Percentiles rank a stretch among this genome's conserved stretches.
Evolutionary conservation across 2,888 invertebrate genomes (phyloP).

Genomic region (Andrena trimmerana): DNA sequence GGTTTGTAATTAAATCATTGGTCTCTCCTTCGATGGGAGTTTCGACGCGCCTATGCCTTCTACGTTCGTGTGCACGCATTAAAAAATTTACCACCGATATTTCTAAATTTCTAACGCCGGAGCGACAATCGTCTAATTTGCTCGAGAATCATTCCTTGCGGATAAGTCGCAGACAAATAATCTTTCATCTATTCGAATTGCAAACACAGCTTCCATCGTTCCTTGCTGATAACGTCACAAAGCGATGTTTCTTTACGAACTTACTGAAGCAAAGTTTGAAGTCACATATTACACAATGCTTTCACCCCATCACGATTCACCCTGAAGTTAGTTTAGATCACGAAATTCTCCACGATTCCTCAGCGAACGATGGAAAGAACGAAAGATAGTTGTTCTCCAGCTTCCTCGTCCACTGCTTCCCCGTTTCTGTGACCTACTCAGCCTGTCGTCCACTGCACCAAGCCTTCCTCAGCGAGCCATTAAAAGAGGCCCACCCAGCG

Average conservation of each 20-base stretch:
- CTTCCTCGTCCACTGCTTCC: background rate
- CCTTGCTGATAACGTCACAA: too few relatives aligned
- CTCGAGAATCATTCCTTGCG: background rate
- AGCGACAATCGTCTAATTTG: background rate
- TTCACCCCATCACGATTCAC: too few relatives aligned
- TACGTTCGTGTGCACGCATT: background rate
- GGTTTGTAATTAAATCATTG: conserved; percentile 27
- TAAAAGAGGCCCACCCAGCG: background rate
- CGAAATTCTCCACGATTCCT: background rate
- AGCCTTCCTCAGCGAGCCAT: background rate
- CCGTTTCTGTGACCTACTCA: background rate
- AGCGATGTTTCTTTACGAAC: too few relatives aligned
- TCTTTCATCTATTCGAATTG: background rate
- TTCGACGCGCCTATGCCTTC: conserved; percentile 11
- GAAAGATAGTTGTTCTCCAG: background rate
- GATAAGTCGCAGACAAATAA: background rate
- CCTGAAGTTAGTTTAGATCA: background rate
- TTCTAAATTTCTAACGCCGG: background rate
- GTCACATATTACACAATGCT: too few relatives aligned
- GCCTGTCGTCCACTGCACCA: background rate
- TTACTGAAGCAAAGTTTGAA: too few relatives aligned
- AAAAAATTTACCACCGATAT: background rate
- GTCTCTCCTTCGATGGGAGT: conserved; percentile 24
- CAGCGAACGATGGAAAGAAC: background rate
- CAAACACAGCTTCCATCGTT: too few relatives aligned